Evolutionary conservation across 2,888 invertebrate species (phyloP).

Genomic region (Dasypogon diadema): DNA sequence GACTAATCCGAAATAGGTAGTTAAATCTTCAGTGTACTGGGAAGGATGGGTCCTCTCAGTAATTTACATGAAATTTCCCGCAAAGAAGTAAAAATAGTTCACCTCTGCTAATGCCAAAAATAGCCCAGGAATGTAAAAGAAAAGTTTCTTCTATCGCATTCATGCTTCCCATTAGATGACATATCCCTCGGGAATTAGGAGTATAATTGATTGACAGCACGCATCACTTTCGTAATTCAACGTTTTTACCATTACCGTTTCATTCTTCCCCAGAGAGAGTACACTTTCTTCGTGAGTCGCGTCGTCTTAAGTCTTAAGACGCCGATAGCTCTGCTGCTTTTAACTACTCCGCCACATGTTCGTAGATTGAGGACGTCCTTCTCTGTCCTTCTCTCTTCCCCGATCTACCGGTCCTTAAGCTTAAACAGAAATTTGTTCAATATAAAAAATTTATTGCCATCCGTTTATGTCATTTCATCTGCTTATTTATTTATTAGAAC

Average conservation of each 20-base stretch:
- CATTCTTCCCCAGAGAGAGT: conserved; percentile 2
- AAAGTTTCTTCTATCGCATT: too few species aligned
- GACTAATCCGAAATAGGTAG: too few species aligned
- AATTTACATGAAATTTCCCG: too few species aligned
- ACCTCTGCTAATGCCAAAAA: too few species aligned
- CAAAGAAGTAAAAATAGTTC: too few species aligned
- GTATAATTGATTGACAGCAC: conserved; percentile 53
- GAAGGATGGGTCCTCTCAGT: too few species aligned
- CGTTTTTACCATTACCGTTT: conserved; percentile 2
- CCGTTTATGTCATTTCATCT: conserved; percentile 55
- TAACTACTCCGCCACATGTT: neutral
- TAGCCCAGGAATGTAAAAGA: too few species aligned
- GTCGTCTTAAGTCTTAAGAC: neutral
- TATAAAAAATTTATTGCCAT: conserved; percentile 55
- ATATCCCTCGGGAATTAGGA: neutral
- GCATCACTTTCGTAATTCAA: conserved; percentile 52
- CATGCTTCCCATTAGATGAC: too few species aligned
- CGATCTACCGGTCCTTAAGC: conserved; percentile 8
- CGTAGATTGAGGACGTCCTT: too few species aligned
- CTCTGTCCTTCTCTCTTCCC: neutral
- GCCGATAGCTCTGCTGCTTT: neutral
- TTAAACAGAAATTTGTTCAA: conserved; percentile 50
- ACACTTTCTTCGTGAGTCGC: neutral
- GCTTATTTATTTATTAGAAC: conserved; percentile 54
- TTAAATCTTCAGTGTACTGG: too few species aligned